phyloP scores from a whole-genome alignment of 1,140 invertebrate species.

The Lithobius niger region DNA sequence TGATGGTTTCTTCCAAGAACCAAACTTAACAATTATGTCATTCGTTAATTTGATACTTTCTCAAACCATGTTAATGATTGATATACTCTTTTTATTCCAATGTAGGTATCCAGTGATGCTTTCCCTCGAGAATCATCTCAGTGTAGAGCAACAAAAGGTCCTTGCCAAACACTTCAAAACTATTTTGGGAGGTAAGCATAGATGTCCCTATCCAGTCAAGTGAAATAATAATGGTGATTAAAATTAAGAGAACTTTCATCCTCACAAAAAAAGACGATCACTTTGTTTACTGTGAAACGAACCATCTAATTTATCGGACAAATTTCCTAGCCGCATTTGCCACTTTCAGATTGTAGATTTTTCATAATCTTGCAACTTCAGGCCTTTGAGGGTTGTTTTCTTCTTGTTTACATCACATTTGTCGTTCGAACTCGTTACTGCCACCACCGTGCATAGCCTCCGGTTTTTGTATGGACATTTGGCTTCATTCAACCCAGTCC shows the following conservation, averaged over 20 bases:
- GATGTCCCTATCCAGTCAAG: not conserved
- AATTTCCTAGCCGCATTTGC: not conserved
- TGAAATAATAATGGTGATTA: constrained; percentile 15
- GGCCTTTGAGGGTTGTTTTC: too few species aligned
- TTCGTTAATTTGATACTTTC: too few species aligned
- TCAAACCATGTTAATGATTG: too few species aligned
- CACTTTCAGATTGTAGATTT: not conserved
- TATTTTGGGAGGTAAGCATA: constrained; percentile 36
- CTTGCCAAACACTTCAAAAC: constrained; percentile 39
- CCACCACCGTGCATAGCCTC: too few species aligned
- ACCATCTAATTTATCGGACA: not conserved
- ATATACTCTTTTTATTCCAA: not conserved
- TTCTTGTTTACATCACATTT: too few species aligned
- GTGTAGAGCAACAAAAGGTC: constrained; percentile 36
- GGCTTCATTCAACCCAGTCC: too few species aligned
- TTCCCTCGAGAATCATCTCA: constrained; percentile 45
- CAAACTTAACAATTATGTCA: too few species aligned
- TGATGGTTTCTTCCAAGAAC: too few species aligned
- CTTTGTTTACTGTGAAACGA: not conserved
- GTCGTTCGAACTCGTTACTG: too few species aligned
- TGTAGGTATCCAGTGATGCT: constrained; percentile 41
- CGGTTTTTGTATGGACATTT: too few species aligned
- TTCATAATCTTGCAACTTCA: not conserved
- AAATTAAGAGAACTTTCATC: not conserved
- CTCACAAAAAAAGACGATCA: not conserved